Evolutionary conservation across 2,888 invertebrate genomes (phyloP).

Genomic region (Steromphala cineraria): DNA sequence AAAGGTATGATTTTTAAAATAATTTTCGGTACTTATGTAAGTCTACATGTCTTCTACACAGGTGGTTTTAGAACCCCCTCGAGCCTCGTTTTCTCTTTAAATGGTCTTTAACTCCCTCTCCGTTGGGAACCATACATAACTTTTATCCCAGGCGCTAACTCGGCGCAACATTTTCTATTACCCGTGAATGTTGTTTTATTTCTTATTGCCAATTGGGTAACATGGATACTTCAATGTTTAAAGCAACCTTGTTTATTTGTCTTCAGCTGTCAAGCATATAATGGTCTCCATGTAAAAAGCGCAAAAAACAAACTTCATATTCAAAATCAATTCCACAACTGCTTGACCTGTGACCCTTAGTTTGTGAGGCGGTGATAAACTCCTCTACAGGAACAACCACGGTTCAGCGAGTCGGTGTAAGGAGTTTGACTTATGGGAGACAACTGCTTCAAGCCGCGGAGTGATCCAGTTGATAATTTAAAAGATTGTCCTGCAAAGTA

Average conservation of each 20-base stretch:
- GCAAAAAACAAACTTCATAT: constrained; percentile 3
- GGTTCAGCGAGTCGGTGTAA: constrained; percentile 4
- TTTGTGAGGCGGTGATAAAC: constrained; percentile 4
- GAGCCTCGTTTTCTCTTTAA: constrained; percentile 13
- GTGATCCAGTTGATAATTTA: constrained; percentile 25
- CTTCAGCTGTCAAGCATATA: constrained; percentile 16
- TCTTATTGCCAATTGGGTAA: not conserved
- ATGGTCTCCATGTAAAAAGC: constrained; percentile 8
- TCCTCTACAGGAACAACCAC: constrained; percentile 2
- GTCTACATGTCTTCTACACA: too few relatives aligned
- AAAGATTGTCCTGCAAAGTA: constrained; percentile 1
- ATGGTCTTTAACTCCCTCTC: not conserved
- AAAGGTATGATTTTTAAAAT: too few relatives aligned
- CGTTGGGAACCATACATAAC: constrained; percentile 6
- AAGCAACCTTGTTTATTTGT: constrained; percentile 8
- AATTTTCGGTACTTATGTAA: too few relatives aligned
- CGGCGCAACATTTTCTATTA: constrained; percentile 12
- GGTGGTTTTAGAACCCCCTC: too few relatives aligned
- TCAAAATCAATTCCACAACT: constrained; percentile 10
- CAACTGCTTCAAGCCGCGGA: constrained; percentile 8
- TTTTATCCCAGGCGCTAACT: not conserved
- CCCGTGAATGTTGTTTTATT: constrained; percentile 20
- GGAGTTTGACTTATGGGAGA: constrained; percentile 26
- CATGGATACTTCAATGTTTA: not conserved
- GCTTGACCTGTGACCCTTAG: not conserved